Evolutionary conservation across 2,888 invertebrate genomes (phyloP).

Genomic region (Plusia festucae): DNA sequence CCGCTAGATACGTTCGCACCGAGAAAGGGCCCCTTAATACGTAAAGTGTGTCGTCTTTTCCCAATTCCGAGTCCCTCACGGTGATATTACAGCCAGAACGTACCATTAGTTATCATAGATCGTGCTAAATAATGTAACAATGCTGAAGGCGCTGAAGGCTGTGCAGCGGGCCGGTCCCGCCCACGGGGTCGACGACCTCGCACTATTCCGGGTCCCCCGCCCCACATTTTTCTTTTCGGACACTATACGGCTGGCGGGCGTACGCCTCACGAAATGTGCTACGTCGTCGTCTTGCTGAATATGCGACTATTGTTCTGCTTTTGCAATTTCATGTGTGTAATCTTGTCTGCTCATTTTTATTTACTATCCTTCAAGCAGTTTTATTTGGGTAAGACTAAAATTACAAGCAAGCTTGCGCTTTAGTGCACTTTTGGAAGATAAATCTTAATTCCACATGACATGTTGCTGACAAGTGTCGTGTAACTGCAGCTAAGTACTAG

Average conservation of each 20-base stretch:
- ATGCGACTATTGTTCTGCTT: slow-evolving; percentile 82
- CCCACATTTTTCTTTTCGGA: slow-evolving; percentile 87
- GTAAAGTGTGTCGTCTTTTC: slow-evolving; percentile 44
- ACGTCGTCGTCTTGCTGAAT: slow-evolving; percentile 81
- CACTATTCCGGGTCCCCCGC: slow-evolving; percentile 74
- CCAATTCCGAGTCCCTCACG: slow-evolving; percentile 61
- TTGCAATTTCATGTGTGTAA: slow-evolving; percentile 83
- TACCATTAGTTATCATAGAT: slow-evolving; percentile 74
- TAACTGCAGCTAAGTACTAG: slow-evolving; percentile 23
- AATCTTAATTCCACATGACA: slow-evolving; percentile 26
- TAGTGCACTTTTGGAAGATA: slow-evolving; percentile 21
- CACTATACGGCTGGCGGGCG: slow-evolving; percentile 77
- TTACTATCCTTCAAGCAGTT: slow-evolving; percentile 32
- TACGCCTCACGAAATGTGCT: slow-evolving; percentile 77
- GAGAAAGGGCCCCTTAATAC: slow-evolving; percentile 31
- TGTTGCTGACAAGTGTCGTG: slow-evolving; percentile 26
- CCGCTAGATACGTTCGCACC: slow-evolving; percentile 51
- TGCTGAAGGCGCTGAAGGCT: slow-evolving; percentile 74
- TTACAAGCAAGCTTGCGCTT: slow-evolving; percentile 22
- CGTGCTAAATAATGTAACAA: slow-evolving; percentile 78
- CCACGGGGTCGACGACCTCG: slow-evolving; percentile 79
- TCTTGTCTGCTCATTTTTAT: slow-evolving; percentile 70
- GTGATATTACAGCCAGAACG: slow-evolving; percentile 66
- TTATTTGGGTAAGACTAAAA: slow-evolving; percentile 15
- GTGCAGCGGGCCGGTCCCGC: slow-evolving; percentile 65